Evolutionary conservation across 2,113 vertebrate species (phyloP), one percentile per base, ranked within the genome.

Genomic region (Cricetomys ansorgei): DNA sequence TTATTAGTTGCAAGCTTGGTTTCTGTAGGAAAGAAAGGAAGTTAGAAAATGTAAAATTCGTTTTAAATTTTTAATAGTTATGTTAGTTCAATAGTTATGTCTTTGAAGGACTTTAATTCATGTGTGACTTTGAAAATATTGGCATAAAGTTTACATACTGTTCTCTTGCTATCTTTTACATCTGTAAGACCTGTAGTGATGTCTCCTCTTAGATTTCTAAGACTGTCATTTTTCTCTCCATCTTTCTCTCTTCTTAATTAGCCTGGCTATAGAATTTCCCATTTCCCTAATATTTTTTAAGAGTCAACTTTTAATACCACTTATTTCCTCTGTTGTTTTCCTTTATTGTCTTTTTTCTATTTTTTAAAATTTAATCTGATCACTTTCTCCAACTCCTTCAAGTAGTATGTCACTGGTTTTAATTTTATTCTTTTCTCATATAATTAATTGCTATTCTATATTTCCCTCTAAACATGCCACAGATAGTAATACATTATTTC

Each of bases 1-100:
- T n/a, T 95, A 37, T 64, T 43, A 40, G 1, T 89, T 76, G 7
- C 16, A 86, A 92, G 48, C 57, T 92, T 27, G 57, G 31, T 79
- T 92, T 86, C 34, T 65, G 77, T 94, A 84, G 85, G 19, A 92
- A 88, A 76, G 91, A 88, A 91, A 16, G 5, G 48, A 27, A 91
- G 84, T 59, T 59, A 79, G 31, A 45, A 29, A 90, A 59, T 83
- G 62, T 92, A 57, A 62, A 7, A 11, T 77, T 92, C 85, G 19
- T 69, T 92, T 57, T 50, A 29, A 64, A 11, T 65, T 94, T 73
- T 73, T 89, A 85, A 59, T 59, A 50, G 29, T 72, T 92, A 21
- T 84, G 15, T 79, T 23, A 80, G 25, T 73, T 73, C 86, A 85
- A 59, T 59, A 50, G 29, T 72, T 92, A 21, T 84, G 15, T 79